Base-by-base conservation (phyloP, 2,888 invertebrate species). In the Drosophila melanosoma region DNA sequence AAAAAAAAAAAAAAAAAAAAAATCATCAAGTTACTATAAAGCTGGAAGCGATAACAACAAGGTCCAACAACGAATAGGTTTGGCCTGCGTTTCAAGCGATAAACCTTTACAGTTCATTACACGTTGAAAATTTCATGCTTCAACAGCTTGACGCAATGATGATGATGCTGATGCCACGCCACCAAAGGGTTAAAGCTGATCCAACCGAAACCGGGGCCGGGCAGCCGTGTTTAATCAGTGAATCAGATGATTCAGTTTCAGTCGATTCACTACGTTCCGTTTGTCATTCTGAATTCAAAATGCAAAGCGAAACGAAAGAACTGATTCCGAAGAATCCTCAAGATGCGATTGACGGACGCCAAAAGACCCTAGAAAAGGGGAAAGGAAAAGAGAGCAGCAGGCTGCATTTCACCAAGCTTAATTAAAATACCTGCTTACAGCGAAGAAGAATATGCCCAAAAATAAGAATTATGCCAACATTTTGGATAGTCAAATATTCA, bases 71-170 rank as follows among this genome's bases (percentile, higher is more conserved):
- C 52, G 36, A 77, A 62, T 69, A 36, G 58, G 65, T 42, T 38
- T 65, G 76, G 68, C 69, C 66, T 81, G 79, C 69, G 76, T 73
- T 79, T 81, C 78, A 70, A 87, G 74, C 89, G 87, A 87, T 87
- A 87, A 89, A 87, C 89, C 89, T 85, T 89, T 87, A 72, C 87
- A 80, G 85, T 87, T 87, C 87, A 87, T 87, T 87, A 89, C 76
- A 67, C 82, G 72, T 85, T 71, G 68, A 80, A 85, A 87, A 89
- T 89, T 87, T 87, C 87, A 89, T 79, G 87, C 87, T 82, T 69
- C 82, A 87, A 89, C 89, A 87, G 87, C 87, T 87, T 78, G 70
- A 63, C 68, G 79, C 72, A 82, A 65, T 72, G 86, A 45, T 56
- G 54, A 49, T 26, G 35, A 49, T 49, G n/a, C n/a, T n/a, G 49